Evolutionary conservation across 1,140 invertebrate genomes (phyloP).

Genomic region (Drosophila teissieri): DNA sequence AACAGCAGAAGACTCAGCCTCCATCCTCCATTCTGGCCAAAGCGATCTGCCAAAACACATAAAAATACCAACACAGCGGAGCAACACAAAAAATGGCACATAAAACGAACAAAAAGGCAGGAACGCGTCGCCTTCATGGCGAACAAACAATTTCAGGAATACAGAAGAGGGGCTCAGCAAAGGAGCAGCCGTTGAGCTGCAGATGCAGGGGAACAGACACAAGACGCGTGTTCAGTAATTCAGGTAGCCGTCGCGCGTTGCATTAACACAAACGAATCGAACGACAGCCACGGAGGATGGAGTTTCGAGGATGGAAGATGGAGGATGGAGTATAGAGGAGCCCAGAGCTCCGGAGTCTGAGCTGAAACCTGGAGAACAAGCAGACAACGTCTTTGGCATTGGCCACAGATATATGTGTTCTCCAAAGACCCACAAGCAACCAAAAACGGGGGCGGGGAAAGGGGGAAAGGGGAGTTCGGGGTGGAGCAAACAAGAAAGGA

Average conservation of each 20-base stretch:
- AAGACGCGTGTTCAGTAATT: slow-evolving; percentile 85
- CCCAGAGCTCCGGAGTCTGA: slow-evolving; percentile 13
- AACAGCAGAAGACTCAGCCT: slow-evolving; percentile 10
- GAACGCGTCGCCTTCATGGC: slow-evolving; percentile 69
- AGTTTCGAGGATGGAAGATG: slow-evolving; percentile 19
- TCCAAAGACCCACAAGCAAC: slow-evolving; percentile 51
- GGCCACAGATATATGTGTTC: slow-evolving; percentile 46
- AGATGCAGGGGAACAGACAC: slow-evolving; percentile 66
- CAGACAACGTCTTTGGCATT: slow-evolving; percentile 47
- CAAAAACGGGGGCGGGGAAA: neutral
- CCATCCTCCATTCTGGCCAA: slow-evolving; percentile 49
- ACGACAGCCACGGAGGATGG: slow-evolving; percentile 61
- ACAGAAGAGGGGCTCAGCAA: slow-evolving; percentile 41
- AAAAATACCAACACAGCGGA: slow-evolving; percentile 69
- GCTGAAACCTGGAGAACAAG: slow-evolving; percentile 40
- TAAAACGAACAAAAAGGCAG: slow-evolving; percentile 63
- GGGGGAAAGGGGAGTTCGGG: slow-evolving; percentile 1
- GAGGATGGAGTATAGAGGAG: slow-evolving; percentile 27
- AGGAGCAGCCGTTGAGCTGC: slow-evolving; percentile 10
- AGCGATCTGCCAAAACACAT: slow-evolving; percentile 74
- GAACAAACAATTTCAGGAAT: slow-evolving; percentile 79
- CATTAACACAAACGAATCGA: slow-evolving; percentile 83
- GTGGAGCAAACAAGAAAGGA: slow-evolving; percentile 33
- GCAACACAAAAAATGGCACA: slow-evolving; percentile 64
- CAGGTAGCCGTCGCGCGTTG: slow-evolving; percentile 84